A percentile compares a stretch with the other conserved stretches of the same genome.
phyloP scores from a whole-genome alignment of 2,888 invertebrate genomes.

The Epistrophe eligans region DNA sequence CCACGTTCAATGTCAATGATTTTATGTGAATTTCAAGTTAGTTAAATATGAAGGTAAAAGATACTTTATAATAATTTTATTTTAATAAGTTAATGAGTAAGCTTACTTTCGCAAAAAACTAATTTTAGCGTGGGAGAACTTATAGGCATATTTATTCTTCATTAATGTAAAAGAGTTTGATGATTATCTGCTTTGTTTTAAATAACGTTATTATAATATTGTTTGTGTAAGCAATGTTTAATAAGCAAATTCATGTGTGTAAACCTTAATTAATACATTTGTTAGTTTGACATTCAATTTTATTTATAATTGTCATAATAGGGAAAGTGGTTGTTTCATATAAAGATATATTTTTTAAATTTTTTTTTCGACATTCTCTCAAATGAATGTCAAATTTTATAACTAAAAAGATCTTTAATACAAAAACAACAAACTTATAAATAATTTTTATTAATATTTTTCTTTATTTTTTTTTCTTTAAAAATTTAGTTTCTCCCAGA shows the following conservation, averaged over 20 bases:
- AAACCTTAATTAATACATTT: no score
- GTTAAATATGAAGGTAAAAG: conserved; percentile 20
- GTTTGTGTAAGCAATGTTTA: background rate
- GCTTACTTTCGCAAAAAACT: background rate
- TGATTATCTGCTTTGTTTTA: conserved; percentile 22
- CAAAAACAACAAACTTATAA: no score
- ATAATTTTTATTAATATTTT: background rate
- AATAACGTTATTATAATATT: background rate
- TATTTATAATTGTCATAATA: no score
- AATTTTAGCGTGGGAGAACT: conserved; percentile 4
- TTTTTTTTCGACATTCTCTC: no score
- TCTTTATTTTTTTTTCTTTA: background rate
- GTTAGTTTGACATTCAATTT: no score
- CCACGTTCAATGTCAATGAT: conserved; percentile 38
- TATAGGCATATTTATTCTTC: background rate
- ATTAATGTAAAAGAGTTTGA: background rate
- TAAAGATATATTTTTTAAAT: no score
- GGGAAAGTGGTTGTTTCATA: no score
- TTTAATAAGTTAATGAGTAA: conserved; percentile 16
- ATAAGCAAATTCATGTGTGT: background rate
- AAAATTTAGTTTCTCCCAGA: conserved; percentile 76
- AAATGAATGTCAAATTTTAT: no score
- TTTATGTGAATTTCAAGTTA: conserved; percentile 21
- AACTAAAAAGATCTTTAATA: no score
- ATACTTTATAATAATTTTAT: conserved; percentile 12